Base-by-base conservation (phyloP, 2,797 vertebrate species). In the Vespertilio murinus region DNA sequence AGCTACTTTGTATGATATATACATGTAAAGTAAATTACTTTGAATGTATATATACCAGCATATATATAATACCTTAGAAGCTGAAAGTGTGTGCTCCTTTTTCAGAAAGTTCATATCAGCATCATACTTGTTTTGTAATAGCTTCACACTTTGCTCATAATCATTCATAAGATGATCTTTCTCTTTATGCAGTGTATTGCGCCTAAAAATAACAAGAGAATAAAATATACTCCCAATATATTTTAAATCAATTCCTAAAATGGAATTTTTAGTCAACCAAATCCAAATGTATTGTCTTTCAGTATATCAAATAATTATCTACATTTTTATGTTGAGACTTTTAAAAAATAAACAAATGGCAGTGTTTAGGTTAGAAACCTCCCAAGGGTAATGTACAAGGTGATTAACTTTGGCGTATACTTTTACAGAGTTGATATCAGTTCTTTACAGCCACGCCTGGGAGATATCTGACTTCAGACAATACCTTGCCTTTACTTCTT, bases 21-120 rank as follows among this genome's bases (percentile, higher is more conserved):
- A 75, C 22, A 49, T 52, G 3, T 49, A 17, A 45, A 73, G 45
- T 77, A 33, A 52, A 16, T 77, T 54, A 65, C 23, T 47, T 18
- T 85, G 23, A 33, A 28, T 30, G 17, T 47, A 0, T 0, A 61
- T 54, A 20, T 13, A 28, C 12, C 56, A 56, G 25, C 35, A 70
- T 69, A 75, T 90, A 28, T 90, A 25, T 64, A 56, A 14, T 98
- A 99, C 99, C 99, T 99, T 99, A 67, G 98, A 98, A 86, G 98
- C 97, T 84, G 99, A 99, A 59, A 99, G 96, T 11, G 97, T 97
- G 16, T 99, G 98, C 52, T 99, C 99, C 97, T 99, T 98, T 88
- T 99, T 98, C 70, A 99, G 96, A 96, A 98, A 98, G 97, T 94
- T 98, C 74, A 99, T 73, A 92, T 99, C 99, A 0, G 97, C 96